phyloP scores from a whole-genome alignment of 2,113 vertebrate genomes.

The Megatriorchis doriae region DNA sequence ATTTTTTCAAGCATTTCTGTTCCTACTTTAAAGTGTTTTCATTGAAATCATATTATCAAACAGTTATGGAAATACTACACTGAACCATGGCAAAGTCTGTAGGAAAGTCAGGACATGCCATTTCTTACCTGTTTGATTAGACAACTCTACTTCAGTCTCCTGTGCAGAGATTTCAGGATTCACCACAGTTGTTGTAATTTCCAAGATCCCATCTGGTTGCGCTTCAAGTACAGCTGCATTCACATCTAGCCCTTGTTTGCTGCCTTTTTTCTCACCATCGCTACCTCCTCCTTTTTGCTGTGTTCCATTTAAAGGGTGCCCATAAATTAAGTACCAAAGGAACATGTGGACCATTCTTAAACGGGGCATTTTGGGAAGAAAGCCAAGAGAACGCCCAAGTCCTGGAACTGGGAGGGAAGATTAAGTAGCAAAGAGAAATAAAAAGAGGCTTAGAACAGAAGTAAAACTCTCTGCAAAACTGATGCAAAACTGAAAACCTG shows the following conservation, averaged over 20 bases:
- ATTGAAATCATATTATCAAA: neutral
- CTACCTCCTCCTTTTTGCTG: neutral
- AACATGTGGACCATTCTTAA: slow-evolving; percentile 84
- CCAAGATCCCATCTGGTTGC: slow-evolving; percentile 14
- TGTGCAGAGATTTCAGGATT: neutral
- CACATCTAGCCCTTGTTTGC: neutral
- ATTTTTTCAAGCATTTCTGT: neutral
- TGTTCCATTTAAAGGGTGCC: slow-evolving; percentile 71
- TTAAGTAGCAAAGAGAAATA: neutral
- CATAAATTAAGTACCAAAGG: slow-evolving; percentile 91
- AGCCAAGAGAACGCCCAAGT: slow-evolving; percentile 86
- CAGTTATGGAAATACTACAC: neutral
- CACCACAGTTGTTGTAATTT: neutral
- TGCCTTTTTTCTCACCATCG: neutral
- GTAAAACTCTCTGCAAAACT: neutral
- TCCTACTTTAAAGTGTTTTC: neutral
- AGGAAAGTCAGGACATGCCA: neutral
- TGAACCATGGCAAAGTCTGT: neutral
- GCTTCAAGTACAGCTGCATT: neutral
- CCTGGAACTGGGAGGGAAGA: slow-evolving; percentile 80
- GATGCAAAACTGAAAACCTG: neutral
- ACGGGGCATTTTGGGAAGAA: slow-evolving; percentile 95
- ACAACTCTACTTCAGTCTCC: slow-evolving; percentile 59
- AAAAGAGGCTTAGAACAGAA: neutral
- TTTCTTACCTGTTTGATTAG: slow-evolving; percentile 59